Percentiles rank a stretch among this genome's conserved stretches.
Evolutionary conservation across 2,888 invertebrate species (phyloP).

Genomic region (Drosophila kanekoi): DNA sequence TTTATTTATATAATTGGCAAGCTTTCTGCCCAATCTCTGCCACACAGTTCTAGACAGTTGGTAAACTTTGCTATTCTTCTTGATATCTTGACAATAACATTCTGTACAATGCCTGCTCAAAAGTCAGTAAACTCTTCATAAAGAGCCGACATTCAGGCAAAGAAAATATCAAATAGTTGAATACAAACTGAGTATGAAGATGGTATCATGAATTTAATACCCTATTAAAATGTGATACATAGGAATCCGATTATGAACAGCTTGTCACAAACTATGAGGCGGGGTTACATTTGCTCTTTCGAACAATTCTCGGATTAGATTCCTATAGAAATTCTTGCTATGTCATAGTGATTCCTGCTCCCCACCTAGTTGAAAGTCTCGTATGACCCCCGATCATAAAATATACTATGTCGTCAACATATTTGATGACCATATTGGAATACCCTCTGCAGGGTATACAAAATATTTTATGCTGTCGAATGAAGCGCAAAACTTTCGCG

Average conservation of each 20-base stretch:
- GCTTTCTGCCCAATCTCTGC: background rate
- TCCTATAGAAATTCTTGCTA: too few species aligned
- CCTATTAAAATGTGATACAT: slow-evolving; percentile 1
- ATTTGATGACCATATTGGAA: background rate
- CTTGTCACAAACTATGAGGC: background rate
- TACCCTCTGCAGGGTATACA: slow-evolving; percentile 4
- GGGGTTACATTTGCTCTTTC: background rate
- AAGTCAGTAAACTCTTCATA: slow-evolving; percentile 14
- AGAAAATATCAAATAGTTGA: slow-evolving; percentile 21
- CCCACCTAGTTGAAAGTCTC: too few species aligned
- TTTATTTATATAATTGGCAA: slow-evolving; percentile 1
- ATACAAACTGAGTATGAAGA: background rate
- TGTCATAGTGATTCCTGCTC: too few species aligned
- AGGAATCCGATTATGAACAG: background rate
- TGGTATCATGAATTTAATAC: slow-evolving; percentile 1
- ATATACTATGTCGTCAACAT: background rate
- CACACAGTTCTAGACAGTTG: background rate
- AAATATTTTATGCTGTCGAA: slow-evolving; percentile 36
- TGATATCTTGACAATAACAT: slow-evolving; percentile 45
- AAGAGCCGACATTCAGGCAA: slow-evolving; percentile 15
- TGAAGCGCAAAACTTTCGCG: slow-evolving; percentile 64
- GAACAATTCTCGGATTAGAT: too few species aligned
- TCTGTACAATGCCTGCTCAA: slow-evolving; percentile 24
- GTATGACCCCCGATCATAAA: too few species aligned
- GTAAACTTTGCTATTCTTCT: slow-evolving; percentile 21